Conservation (phyloP, 2,888 invertebrate species). For the Hermodice carunculata region DNA sequence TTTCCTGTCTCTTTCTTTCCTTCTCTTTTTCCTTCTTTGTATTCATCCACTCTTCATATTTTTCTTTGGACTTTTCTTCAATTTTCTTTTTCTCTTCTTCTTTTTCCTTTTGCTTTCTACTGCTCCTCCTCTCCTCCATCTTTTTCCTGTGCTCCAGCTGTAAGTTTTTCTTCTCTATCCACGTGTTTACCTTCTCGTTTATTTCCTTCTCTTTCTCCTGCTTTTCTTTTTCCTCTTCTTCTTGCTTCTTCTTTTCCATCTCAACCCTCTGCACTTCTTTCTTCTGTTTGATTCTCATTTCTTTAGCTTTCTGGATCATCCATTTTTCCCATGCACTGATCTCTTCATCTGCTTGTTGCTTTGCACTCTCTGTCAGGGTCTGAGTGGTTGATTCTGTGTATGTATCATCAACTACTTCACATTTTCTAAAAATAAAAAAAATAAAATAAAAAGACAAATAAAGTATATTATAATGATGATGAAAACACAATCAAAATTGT, state of each 20-base stretch:
- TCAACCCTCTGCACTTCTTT: constrained; percentile 34
- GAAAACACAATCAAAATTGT: no score
- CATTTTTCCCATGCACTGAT: constrained; percentile 66
- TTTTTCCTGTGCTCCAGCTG: constrained; percentile 38
- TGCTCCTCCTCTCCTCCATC: constrained; percentile 32
- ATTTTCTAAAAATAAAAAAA: no score
- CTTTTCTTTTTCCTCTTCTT: constrained; percentile 5
- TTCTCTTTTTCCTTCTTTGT: constrained; percentile 46
- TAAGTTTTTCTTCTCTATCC: constrained; percentile 52
- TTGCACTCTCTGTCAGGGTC: no score
- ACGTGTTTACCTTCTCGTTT: constrained; percentile 49
- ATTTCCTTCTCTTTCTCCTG: constrained; percentile 35
- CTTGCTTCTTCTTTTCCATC: constrained; percentile 32
- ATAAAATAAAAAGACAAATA: no score
- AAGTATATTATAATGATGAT: no score
- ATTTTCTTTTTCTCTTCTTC: constrained; percentile 33
- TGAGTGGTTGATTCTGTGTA: no score
- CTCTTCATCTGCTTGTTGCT: no score
- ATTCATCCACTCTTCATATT: constrained; percentile 42
- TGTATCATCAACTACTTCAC: no score
- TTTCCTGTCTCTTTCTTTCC: constrained; percentile 48
- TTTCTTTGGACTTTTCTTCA: constrained; percentile 39
- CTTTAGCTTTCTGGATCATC: constrained; percentile 60
- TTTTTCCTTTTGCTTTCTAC: constrained; percentile 33
- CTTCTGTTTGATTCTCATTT: constrained; percentile 42